A percentile compares a stretch with the other conserved stretches of the same genome.
phyloP scores from a whole-genome alignment of 2,888 invertebrate species.

The Oxystoma pomonae region DNA sequence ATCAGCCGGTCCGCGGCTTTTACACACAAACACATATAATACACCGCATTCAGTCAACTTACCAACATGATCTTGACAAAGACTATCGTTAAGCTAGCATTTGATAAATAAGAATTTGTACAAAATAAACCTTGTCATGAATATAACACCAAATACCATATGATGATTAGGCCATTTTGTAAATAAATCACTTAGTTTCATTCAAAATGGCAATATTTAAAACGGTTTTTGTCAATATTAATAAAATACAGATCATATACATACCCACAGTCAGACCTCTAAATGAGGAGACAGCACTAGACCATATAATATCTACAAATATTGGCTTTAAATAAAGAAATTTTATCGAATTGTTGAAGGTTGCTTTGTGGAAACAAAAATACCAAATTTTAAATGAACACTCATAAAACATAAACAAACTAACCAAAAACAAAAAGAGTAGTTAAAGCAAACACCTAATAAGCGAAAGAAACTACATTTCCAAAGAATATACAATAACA shows the following conservation, averaged over 20 bases:
- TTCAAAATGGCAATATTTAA: no score
- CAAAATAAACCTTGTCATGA: background rate
- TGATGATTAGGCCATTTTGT: no score
- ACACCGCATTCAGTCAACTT: background rate
- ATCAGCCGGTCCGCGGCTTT: background rate
- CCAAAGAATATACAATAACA: no score
- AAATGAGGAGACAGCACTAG: background rate
- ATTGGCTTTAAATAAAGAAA: background rate
- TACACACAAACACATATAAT: background rate
- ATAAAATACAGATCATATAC: background rate
- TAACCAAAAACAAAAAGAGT: background rate
- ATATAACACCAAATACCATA: no score
- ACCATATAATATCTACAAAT: background rate
- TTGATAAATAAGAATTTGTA: background rate
- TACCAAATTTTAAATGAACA: no score
- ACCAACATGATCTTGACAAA: background rate
- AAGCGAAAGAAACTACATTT: no score
- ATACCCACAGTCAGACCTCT: background rate
- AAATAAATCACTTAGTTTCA: no score
- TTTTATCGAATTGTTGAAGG: background rate
- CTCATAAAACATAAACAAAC: background rate
- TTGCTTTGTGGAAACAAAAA: background rate
- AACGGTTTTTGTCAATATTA: no score
- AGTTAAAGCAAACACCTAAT: no score
- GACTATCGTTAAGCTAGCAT: background rate